These are phyloP conservation scores for Dallia pectoralis DNA, from an alignment of 2,797 vertebrate species.

Conservation along the genomic window DNA sequence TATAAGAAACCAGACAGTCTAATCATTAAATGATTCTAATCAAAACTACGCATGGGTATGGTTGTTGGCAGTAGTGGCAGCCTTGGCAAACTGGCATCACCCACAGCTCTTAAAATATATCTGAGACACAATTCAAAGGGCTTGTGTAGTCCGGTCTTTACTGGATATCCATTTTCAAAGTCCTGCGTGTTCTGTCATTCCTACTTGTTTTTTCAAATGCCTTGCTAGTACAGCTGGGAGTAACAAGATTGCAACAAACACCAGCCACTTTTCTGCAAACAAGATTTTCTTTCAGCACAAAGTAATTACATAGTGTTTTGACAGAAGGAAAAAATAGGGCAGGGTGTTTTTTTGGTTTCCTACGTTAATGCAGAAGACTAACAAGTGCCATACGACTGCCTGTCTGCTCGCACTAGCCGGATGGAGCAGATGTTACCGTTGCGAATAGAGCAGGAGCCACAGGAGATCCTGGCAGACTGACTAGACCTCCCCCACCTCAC, in stretches of 20 bases:
- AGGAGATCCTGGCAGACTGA: conserved; percentile 60
- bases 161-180: conserved; percentile 31
- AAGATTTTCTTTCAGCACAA: conserved; percentile 57
- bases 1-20: too few species aligned
- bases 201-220: conserved; percentile 49
- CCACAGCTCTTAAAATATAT: not conserved
- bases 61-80: too few species aligned
- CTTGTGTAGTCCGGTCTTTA: conserved; percentile 26
- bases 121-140: conserved; percentile 9
- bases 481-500: conserved; percentile 59
- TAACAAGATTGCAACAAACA: conserved; percentile 71
- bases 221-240: conserved; percentile 70
- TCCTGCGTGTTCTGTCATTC: conserved; percentile 50
- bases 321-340: conserved; percentile 60
- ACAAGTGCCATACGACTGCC: conserved; percentile 34
- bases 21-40: too few species aligned
- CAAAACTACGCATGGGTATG: too few species aligned
- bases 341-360: conserved; percentile 42
- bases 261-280: conserved; percentile 53
- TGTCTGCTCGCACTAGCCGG: conserved; percentile 51
- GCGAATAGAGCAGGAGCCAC: conserved; percentile 65
- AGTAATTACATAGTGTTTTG: conserved; percentile 69
- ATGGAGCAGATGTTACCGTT: conserved; percentile 61
- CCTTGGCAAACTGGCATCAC: too few species aligned
- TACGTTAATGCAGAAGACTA: conserved; percentile 36